Evolutionary conservation across 2,113 vertebrate species (phyloP).

Genomic region (Myiozetetes cayanensis): DNA sequence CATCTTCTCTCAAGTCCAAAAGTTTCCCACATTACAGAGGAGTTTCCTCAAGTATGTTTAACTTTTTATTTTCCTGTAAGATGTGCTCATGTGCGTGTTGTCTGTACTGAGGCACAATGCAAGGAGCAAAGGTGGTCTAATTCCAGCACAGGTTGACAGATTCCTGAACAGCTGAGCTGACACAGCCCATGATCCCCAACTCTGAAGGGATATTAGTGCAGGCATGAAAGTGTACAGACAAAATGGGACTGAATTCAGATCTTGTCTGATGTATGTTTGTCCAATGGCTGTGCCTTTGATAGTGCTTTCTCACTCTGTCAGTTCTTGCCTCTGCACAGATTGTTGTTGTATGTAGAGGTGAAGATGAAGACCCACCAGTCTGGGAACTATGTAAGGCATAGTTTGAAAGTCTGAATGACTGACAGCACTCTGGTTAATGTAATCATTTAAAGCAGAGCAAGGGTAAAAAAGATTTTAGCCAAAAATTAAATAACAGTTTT

Average conservation of each 20-base stretch:
- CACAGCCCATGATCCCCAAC: background rate
- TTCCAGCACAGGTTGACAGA: background rate
- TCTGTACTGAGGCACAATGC: background rate
- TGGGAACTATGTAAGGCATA: no score
- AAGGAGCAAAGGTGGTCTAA: background rate
- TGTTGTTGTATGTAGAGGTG: fast-evolving
- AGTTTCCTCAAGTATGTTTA: background rate
- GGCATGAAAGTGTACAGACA: background rate
- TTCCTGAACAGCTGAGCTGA: background rate
- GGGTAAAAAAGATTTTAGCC: background rate
- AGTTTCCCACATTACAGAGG: background rate
- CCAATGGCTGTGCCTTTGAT: background rate
- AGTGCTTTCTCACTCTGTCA: background rate
- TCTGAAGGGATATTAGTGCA: background rate
- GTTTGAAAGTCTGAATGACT: background rate
- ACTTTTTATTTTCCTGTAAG: background rate
- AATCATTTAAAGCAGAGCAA: fast-evolving
- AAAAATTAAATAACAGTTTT: background rate
- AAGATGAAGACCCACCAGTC: background rate
- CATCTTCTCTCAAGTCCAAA: background rate
- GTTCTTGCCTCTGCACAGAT: background rate
- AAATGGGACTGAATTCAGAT: background rate
- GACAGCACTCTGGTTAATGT: background rate
- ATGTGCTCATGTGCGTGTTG: fast-evolving
- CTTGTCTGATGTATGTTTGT: background rate